Percentiles rank a stretch among this genome's conserved stretches.
These are phyloP conservation scores for Phalangium opilio DNA, from an alignment of 2,888 invertebrate species.

Conservation along the genomic window DNA sequence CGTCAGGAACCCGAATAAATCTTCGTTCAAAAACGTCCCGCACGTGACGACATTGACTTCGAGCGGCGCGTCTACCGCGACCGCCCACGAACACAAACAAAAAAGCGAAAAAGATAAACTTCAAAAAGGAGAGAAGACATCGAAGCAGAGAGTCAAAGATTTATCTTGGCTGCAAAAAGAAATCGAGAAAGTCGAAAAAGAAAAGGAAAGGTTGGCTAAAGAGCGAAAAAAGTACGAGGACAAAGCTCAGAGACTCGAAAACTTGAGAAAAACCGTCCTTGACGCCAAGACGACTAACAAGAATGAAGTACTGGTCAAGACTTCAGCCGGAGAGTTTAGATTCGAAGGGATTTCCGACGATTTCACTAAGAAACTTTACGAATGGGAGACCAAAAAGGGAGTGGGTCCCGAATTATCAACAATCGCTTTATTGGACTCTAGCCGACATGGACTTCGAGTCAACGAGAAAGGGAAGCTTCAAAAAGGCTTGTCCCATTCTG, in stretches of 20 bases:
- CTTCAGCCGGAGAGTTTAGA: constrained; percentile 64
- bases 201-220: constrained; percentile 43
- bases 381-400: constrained; percentile 78
- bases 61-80: constrained; percentile 7
- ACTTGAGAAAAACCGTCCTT: constrained; percentile 43
- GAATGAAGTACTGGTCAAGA: constrained; percentile 62
- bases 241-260: constrained; percentile 45
- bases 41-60: constrained; percentile 6
- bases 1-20: constrained; percentile 5
- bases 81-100: constrained; percentile 10
- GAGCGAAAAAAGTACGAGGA: constrained; percentile 48
- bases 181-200: constrained; percentile 43
- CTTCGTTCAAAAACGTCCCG: not conserved
- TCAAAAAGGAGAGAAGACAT: constrained; percentile 3
- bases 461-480: constrained; percentile 1
- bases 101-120: constrained; percentile 10
- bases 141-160: constrained; percentile 14
- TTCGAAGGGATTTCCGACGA: constrained; percentile 75
- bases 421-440: constrained; percentile 53
- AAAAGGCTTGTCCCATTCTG: constrained; percentile 35
- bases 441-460: constrained; percentile 2
- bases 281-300: constrained; percentile 25
- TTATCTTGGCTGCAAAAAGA: constrained; percentile 43
- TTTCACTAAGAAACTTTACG: constrained; percentile 74
- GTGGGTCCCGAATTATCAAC: constrained; percentile 73